These are phyloP conservation scores for Chloroceryle inda DNA, from an alignment of 2,797 vertebrate species.

Conservation along the genomic window DNA sequence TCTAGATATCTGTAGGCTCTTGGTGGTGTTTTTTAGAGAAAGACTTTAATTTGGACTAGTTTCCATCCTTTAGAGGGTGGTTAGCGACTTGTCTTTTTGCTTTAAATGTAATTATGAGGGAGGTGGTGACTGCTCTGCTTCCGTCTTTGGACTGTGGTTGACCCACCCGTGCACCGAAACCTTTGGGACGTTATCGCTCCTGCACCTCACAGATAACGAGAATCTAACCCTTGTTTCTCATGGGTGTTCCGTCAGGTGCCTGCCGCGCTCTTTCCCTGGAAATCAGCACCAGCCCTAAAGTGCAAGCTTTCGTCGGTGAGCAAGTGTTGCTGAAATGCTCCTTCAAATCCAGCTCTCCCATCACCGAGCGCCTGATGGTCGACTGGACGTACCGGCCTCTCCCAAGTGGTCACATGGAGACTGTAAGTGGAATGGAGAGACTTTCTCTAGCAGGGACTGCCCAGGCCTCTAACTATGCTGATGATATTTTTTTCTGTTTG, in stretches of 20 bases:
- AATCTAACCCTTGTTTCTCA: not conserved
- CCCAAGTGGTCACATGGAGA: slow-evolving; percentile 81
- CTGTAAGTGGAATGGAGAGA: slow-evolving; percentile 74
- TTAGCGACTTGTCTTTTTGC: not conserved
- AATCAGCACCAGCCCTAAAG: slow-evolving; percentile 70
- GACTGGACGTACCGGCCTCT: slow-evolving; percentile 90
- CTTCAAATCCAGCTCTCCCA: slow-evolving; percentile 84
- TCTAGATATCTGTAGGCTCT: fast-evolving
- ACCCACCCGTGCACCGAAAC: fast-evolving
- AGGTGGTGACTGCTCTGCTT: not conserved
- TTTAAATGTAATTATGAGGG: fast-evolving
- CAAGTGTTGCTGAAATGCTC: slow-evolving; percentile 83
- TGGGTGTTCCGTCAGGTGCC: slow-evolving; percentile 42
- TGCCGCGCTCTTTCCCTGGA: slow-evolving; percentile 63
- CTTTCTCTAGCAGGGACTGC: not conserved
- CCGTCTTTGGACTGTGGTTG: fast-evolving
- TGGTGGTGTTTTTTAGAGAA: not conserved
- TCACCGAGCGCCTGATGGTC: slow-evolving; percentile 85
- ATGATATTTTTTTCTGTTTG: not conserved
- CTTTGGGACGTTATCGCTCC: not conserved
- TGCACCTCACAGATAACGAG: fast-evolving
- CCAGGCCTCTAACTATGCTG: not conserved
- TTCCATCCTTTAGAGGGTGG: fast-evolving
- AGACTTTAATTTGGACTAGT: fast-evolving
- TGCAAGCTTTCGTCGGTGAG: slow-evolving; percentile 81